A percentile compares a stretch with the other conserved stretches of the same genome.
These are phyloP conservation scores for Caradrina clavipalpis DNA, from an alignment of 2,888 invertebrate genomes.

Conservation along the genomic window DNA sequence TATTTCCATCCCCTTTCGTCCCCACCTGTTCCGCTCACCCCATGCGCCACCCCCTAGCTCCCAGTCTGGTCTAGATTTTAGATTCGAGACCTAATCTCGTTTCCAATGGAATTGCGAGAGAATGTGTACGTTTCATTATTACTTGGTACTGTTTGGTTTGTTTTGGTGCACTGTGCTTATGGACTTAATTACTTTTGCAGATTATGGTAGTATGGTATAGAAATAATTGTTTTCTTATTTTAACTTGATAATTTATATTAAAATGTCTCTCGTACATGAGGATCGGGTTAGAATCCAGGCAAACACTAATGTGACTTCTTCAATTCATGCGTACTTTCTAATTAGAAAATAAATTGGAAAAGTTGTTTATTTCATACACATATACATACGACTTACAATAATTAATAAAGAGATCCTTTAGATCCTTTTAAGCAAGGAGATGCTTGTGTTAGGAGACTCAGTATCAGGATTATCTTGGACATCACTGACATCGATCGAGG, in stretches of 20 bases:
- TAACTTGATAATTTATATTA: background rate
- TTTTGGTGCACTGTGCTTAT: conserved; percentile 7
- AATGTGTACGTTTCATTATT: conserved; percentile 58
- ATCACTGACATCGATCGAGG: too few species aligned
- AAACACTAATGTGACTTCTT: too few species aligned
- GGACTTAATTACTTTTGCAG: background rate
- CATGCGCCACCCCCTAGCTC: conserved; percentile 56
- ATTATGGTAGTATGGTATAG: background rate
- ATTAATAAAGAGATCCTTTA: too few species aligned
- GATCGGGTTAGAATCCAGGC: too few species aligned
- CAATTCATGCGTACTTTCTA: too few species aligned
- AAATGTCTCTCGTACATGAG: too few species aligned
- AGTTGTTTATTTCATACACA: too few species aligned
- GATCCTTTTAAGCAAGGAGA: too few species aligned
- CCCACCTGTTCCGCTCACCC: conserved; percentile 65
- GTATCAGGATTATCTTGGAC: too few species aligned
- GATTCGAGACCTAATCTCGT: conserved; percentile 79
- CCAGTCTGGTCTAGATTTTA: conserved; percentile 77
- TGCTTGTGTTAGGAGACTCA: too few species aligned
- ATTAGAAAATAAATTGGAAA: too few species aligned
- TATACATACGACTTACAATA: too few species aligned
- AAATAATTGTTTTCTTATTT: background rate
- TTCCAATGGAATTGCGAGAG: conserved; percentile 69
- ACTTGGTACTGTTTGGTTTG: conserved; percentile 31
- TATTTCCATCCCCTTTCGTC: conserved; percentile 69